Evolutionary conservation across 2,113 vertebrate genomes (phyloP), one percentile per base, ranked within the genome.

Genomic region (Tor tambroides): DNA sequence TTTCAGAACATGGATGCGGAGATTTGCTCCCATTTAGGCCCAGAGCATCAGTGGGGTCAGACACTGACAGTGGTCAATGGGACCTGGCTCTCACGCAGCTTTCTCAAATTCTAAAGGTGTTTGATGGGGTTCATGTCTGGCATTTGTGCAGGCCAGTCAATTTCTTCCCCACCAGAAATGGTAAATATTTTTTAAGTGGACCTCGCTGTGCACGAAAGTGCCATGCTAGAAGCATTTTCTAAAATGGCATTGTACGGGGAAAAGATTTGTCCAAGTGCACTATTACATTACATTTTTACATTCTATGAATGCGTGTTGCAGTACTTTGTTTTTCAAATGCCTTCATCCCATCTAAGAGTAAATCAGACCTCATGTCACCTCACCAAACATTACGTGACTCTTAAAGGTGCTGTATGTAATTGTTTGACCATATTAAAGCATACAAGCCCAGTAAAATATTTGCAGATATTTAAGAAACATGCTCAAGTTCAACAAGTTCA

Each of bases 1-100:
- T 71, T 35, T 71, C 67, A 71, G 30, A 71, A 35, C 19, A 72
- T 72, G 32, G 32, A 38, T 38, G 69, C 19, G 2, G 19, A 21
- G 69, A 72, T 72, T 72, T 72, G 69, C 69, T 72, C 32, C 8
- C 32, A 72, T 72, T 72, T 72, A 23, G 69, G 32, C 32, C 35
- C 32, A 38, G 32, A 72, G 19, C 54, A 56, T 21, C 19, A 56
- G 17, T 71, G 30, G 19, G 30, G 67, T 71, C 17, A 21, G 19
- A 35, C 30, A 10, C 19, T 35, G 8, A 35, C 54, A 56, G 54
- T 21, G 54, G 54, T 56, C 54, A 56, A 8, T 56, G 17, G 17
- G 19, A 56, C 6, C 67, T 71, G 30, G 17, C 30, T 32, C 15
- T 69, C 15, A 69, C 5, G 8, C 3, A 8, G 65, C 15, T 4